Base-by-base conservation (phyloP, 2,113 vertebrate species). In the Sardina pilchardus region DNA sequence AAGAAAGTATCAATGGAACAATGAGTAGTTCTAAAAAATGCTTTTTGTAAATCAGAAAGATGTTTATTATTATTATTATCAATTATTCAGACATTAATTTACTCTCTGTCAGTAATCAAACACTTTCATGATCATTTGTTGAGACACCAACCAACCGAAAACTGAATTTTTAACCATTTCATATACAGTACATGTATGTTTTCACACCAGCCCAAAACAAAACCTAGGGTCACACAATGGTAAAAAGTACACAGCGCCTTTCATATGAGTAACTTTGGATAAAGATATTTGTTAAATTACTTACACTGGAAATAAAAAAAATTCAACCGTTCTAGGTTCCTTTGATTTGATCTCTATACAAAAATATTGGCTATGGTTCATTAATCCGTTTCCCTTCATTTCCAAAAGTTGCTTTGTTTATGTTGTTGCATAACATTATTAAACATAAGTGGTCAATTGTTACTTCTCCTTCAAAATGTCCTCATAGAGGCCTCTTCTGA, bases 401-500 rank as follows among this genome's bases (percentile, higher is more conserved):
- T 5, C 5, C 30, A 1, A 14, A 9, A 63, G 6, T 26, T 4
- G 6, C 9, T 30, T 30, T 78, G 30, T 4, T 16, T 16, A 78
- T 16, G 26, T 12, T 78, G 30, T 78, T 78, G 30, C 12, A 89
- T 84, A 44, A 84, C 44, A 50, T 47, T 42, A 78, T 48, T 39
- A 84, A 39, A 36, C 12, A n/a, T 86, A 80, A 4, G 47, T 45
- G 53, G 36, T 82, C 0, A 0, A 16, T 47, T 16, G 19, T 84
- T 9, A 0, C 83, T 83, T 93, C 67, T 83, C 92, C 82, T 89
- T 85, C 86, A 17, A 26, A 85, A 99, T 95, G 88, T 97, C 95
- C 6, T 95, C 86, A 88, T 94, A 92, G 36, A 99, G 94, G 63
- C 92, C 88, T 53, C 92, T 95, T 89, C 97, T 96, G 8, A 97